phyloP scores from a whole-genome alignment of 2,113 vertebrate genomes.

The Manacus vitellinus region DNA sequence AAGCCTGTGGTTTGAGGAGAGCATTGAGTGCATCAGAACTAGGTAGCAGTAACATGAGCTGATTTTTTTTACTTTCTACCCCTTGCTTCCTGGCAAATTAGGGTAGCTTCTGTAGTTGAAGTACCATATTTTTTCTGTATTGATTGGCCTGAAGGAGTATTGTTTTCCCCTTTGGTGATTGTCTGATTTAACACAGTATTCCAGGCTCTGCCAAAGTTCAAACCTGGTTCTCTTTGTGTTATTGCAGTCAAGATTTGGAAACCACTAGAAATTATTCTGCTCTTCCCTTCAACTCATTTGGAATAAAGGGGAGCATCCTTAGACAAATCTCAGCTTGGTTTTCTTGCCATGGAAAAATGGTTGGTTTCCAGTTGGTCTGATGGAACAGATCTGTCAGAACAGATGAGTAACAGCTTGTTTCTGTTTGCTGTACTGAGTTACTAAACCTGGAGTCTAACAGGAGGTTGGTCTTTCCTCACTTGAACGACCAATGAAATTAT shows the following conservation, averaged over 20 bases:
- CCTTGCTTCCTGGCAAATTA: not conserved
- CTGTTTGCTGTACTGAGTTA: not conserved
- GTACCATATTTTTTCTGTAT: not conserved
- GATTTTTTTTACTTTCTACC: not conserved
- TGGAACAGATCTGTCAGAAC: not conserved
- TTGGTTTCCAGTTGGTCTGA: not conserved
- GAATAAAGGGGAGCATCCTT: not conserved
- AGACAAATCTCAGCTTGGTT: not conserved
- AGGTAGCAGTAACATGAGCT: not conserved
- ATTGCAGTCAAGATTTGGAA: not conserved
- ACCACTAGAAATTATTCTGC: not conserved
- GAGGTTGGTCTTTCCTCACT: not conserved
- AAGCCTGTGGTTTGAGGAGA: not conserved
- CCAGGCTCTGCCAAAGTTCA: not conserved
- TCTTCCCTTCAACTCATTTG: not conserved
- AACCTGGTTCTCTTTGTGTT: not conserved
- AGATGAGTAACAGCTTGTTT: not conserved
- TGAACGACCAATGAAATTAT: fast-evolving
- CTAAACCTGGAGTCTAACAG: not conserved
- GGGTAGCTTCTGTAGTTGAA: not conserved
- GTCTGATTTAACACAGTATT: not conserved
- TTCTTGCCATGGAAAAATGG: not conserved
- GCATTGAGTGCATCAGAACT: not conserved
- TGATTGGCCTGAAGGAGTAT: not conserved
- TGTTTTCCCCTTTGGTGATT: not conserved